Evolutionary conservation across 2,797 vertebrate genomes (phyloP), one percentile per base, ranked within the genome.

Genomic region (Eupleurogrammus muticus): DNA sequence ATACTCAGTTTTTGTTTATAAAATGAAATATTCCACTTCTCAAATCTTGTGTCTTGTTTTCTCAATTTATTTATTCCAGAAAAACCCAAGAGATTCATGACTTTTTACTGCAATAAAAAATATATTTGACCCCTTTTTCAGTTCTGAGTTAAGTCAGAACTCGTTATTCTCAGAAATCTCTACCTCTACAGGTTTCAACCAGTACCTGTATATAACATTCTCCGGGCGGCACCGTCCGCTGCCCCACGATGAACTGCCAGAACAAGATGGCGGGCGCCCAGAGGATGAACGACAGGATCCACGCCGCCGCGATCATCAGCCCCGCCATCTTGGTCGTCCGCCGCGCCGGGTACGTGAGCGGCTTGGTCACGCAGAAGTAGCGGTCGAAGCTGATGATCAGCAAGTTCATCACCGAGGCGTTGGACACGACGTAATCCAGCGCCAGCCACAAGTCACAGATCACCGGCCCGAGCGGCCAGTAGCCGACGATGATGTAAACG

Each of bases 271-370:
- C 97, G 0, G 97, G 97, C 1, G 97, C 98, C 98, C 97, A 99
- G 76, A 99, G 93, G 86, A 98, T 93, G 61, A 99, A 99, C n/a
- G 98, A 99, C 75, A 99, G 92, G 78, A 95, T 93, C 94, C 94
- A 95, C 0, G 94, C 94, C 0, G 90, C 92, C 0, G 94, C 94
- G 0, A 95, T 98, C 97, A 99, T 99, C 64, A 99, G 81, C 38
- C 98, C 98, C 0, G 98, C 98, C 97, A 97, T 98, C 92, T 99
- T 99, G n/a, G 97, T 99, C 48, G 98, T 99, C 87, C 98, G 92
- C 70, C 97, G 95, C 28, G 97, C 85, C 0, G 98, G 98, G 68
- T 99, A 99, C 0, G 96, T 96, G 59, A 99, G 92, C 13, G 98
- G 98, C 81, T 99, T 99, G 82, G 98, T 99, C 75, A 99, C 98